phyloP scores from a whole-genome alignment of 2,888 invertebrate species.

The Drosophila paracracens region DNA sequence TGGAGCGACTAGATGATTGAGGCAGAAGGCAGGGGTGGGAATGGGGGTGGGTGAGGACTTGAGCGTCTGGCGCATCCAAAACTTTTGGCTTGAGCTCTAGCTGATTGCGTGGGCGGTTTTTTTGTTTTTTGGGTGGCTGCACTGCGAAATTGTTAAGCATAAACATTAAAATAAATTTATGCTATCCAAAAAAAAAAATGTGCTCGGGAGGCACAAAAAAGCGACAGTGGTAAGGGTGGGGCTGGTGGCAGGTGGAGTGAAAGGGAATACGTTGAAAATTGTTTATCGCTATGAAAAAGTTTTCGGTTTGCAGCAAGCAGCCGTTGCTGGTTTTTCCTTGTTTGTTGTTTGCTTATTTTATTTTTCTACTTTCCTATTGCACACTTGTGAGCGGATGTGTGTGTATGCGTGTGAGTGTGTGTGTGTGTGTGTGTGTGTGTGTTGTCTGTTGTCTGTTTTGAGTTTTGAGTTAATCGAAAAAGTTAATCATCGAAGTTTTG shows the following conservation, averaged over 20 bases:
- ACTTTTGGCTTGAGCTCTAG: conserved; percentile 52
- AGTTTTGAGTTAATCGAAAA: conserved; percentile 78
- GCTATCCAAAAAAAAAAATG: conserved; percentile 57
- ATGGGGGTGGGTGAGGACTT: not conserved
- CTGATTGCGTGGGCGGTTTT: conserved; percentile 48
- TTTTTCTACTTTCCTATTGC: conserved; percentile 58
- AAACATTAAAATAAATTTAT: conserved; percentile 81
- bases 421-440: conserved; percentile 28
- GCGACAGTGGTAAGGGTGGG: not conserved
- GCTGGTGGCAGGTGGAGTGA: not conserved
- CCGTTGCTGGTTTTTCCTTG: conserved; percentile 12
- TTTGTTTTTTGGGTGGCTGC: conserved; percentile 30
- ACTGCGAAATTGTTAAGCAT: conserved; percentile 76
- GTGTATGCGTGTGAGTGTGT: conserved; percentile 9
- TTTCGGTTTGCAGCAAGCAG: conserved; percentile 55
- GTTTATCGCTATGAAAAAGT: conserved; percentile 76
- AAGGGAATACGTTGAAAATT: conserved; percentile 62
- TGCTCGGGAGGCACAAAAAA: conserved; percentile 6
- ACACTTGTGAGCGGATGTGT: conserved; percentile 37
- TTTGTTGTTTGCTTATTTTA: conserved; percentile 44
- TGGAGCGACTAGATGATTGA: not conserved
- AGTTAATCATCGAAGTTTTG: conserved; percentile 81
- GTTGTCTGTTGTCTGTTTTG: conserved; percentile 56
- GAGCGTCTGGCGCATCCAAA: conserved; percentile 28
- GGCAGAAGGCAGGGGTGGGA: not conserved